A percentile compares a stretch with the other conserved stretches of the same genome.
Conservation (phyloP, 1,140 invertebrate genomes). For the Drosophila kurseongensis region DNA sequence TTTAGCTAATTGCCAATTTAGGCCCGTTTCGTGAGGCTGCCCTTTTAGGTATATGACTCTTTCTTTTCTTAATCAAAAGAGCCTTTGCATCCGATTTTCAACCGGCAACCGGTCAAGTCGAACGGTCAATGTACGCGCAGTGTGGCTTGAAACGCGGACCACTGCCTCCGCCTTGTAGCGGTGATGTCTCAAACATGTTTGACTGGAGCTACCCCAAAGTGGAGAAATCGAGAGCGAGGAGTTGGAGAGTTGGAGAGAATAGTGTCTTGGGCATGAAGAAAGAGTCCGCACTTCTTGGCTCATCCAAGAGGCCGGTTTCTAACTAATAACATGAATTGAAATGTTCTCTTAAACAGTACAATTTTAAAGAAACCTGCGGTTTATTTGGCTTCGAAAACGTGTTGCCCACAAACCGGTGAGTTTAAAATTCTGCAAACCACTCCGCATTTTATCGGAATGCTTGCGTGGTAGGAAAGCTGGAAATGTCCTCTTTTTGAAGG, state of each 20-base stretch:
- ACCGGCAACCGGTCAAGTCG: conserved; percentile 75
- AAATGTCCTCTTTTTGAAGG: conserved; percentile 24
- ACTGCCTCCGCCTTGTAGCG: conserved; percentile 1
- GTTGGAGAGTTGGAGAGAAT: conserved; percentile 9
- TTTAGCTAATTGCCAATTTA: neutral
- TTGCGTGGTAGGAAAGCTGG: conserved; percentile 11
- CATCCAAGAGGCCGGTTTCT: conserved; percentile 18
- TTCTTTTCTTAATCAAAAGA: conserved; percentile 26
- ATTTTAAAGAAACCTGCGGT: conserved; percentile 22
- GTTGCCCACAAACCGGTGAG: conserved; percentile 38
- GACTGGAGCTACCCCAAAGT: conserved; percentile 4
- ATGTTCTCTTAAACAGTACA: conserved; percentile 29
- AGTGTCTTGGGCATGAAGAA: conserved; percentile 1
- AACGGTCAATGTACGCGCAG: conserved; percentile 76
- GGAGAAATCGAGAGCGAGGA: conserved; percentile 30
- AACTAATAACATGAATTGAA: conserved; percentile 29
- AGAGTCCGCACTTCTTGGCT: neutral
- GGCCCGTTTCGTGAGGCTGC: neutral
- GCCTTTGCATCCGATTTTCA: conserved; percentile 36
- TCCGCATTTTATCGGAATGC: conserved; percentile 13
- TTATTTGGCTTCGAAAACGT: conserved; percentile 29
- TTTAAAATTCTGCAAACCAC: conserved; percentile 29
- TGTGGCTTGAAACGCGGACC: conserved; percentile 49
- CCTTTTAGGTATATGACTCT: neutral
- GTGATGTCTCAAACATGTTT: conserved; percentile 59